A percentile compares a stretch with the other conserved stretches of the same genome.
phyloP scores from a whole-genome alignment of 2,888 invertebrate genomes.

The Drosophila stalkeri region DNA sequence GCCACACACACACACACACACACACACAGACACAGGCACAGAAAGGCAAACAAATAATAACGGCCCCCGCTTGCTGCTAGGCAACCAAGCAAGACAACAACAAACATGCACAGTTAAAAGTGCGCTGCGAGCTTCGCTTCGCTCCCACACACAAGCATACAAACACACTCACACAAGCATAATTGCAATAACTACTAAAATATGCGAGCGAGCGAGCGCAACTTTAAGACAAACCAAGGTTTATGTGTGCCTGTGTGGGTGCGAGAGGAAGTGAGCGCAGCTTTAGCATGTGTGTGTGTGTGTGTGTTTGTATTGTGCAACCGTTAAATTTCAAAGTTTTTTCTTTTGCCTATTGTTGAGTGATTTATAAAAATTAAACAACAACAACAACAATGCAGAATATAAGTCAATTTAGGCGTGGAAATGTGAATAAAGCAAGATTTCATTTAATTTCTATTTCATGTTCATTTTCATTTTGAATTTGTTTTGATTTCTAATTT shows the following conservation, averaged over 20 bases:
- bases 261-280: slow-evolving; percentile 49
- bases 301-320: slow-evolving; percentile 27
- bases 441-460: slow-evolving; percentile 39
- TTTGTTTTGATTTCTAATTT: slow-evolving; percentile 39
- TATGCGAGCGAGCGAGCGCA: slow-evolving; percentile 24
- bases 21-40: background rate
- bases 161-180: slow-evolving; percentile 51
- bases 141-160: slow-evolving; percentile 50
- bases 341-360: slow-evolving; percentile 60
- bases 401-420: slow-evolving; percentile 68
- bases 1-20: slow-evolving; percentile 17
- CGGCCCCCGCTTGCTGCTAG: slow-evolving; percentile 54
- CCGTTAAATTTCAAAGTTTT: slow-evolving; percentile 40
- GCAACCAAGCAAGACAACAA: slow-evolving; percentile 67
- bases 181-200: slow-evolving; percentile 47
- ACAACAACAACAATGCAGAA: slow-evolving; percentile 37
- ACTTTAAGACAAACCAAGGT: slow-evolving; percentile 36
- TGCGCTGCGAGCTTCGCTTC: slow-evolving; percentile 46
- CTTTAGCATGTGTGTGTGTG: slow-evolving; percentile 18
- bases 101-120: slow-evolving; percentile 54
- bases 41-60: slow-evolving; percentile 3
- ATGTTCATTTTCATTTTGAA: slow-evolving; percentile 18
- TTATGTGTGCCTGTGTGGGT: slow-evolving; percentile 25
- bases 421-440: slow-evolving; percentile 52
- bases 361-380: slow-evolving; percentile 37